A percentile compares a stretch with the other conserved stretches of the same genome.
These are phyloP conservation scores for Emydocephalus ijimae DNA, from an alignment of 2,113 vertebrate genomes.

Conservation along the genomic window DNA sequence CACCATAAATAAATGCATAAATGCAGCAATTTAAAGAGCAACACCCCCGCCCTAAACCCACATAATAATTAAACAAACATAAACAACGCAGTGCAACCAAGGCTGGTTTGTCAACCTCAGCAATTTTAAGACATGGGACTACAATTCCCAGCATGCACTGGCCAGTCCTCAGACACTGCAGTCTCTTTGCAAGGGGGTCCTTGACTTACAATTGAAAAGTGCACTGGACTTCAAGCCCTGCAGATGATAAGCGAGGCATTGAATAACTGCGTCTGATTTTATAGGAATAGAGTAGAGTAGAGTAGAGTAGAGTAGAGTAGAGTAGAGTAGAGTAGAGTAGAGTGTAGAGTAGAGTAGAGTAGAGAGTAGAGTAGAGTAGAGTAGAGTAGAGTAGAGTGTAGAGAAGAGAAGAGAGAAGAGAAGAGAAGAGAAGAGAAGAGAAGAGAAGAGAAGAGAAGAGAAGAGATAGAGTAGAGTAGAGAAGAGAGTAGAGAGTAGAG, in stretches of 20 bases:
- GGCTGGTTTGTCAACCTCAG: background rate
- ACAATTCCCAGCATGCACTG: background rate
- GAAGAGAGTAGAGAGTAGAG: too few relatives aligned
- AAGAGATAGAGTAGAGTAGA: too few relatives aligned
- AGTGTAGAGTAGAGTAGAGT: too few relatives aligned
- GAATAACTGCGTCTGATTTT: background rate
- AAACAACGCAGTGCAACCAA: background rate
- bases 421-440: too few relatives aligned
- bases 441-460: too few relatives aligned
- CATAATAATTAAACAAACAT: background rate
- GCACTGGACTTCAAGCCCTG: background rate
- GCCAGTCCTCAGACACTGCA: background rate
- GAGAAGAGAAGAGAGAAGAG: too few relatives aligned
- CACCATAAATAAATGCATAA: background rate
- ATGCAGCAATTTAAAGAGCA: background rate
- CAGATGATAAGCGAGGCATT: background rate
- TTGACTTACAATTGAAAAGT: background rate
- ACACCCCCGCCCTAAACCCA: background rate
- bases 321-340: too few relatives aligned
- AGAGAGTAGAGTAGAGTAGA: too few relatives aligned
- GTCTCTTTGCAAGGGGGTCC: background rate
- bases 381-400: too few relatives aligned
- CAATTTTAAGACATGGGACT: background rate
- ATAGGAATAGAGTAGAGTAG: background rate
- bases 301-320: too few relatives aligned